Evolutionary conservation across 1,140 invertebrate species (phyloP).

Genomic region (Cherax destructor): DNA sequence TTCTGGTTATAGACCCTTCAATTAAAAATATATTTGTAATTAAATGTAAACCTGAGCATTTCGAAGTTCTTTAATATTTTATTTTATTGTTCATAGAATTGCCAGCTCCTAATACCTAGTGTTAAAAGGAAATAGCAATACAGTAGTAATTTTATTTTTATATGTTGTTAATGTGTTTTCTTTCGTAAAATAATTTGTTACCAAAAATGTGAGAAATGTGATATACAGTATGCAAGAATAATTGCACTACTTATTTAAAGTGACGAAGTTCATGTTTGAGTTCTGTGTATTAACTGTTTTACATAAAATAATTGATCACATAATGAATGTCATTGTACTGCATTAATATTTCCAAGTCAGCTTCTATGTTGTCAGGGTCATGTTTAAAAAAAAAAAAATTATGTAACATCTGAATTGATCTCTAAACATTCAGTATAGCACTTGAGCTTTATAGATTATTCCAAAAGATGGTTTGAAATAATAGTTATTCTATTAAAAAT

Average conservation of each 20-base stretch:
- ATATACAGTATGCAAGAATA: not conserved
- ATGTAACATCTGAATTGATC: not conserved
- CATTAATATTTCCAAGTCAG: not conserved
- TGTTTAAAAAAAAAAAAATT: not conserved
- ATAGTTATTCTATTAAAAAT: not conserved
- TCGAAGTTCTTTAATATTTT: too few species aligned
- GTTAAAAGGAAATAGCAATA: not conserved
- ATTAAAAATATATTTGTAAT: not conserved
- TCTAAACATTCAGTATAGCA: not conserved
- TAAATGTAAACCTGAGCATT: not conserved
- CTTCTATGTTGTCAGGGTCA: not conserved
- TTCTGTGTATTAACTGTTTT: not conserved
- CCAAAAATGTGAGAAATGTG: not conserved
- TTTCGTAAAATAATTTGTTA: not conserved
- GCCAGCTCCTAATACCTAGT: not conserved
- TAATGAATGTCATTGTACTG: not conserved
- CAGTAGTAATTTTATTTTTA: not conserved
- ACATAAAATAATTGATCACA: not conserved
- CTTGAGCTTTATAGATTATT: not conserved
- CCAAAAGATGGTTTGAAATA: not conserved
- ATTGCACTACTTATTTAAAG: not conserved
- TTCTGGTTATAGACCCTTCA: too few species aligned
- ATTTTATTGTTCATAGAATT: not conserved
- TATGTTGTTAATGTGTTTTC: not conserved
- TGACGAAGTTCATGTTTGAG: not conserved